Evolutionary conservation across 2,113 vertebrate species (phyloP), one percentile per base, ranked within the genome.

Genomic region (Paedocypris sp.): DNA sequence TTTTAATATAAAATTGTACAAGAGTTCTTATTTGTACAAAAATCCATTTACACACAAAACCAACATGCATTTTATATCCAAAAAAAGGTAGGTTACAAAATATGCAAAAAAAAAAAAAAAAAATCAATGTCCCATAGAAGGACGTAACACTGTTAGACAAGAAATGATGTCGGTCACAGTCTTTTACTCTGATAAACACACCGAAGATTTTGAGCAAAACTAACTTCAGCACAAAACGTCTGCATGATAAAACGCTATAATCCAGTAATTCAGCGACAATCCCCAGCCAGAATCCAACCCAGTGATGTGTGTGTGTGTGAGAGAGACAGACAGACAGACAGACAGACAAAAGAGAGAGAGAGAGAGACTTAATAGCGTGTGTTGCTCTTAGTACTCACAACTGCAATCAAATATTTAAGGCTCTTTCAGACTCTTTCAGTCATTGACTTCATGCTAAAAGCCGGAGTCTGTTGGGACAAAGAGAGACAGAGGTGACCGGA

Each of bases 1-100:
- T 87, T 97, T 94, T 97, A 92, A 92, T 93, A 95, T 95, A 97
- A 94, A 94, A 94, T 94, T 92, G 91, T 95, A 93, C 91, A 97
- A 95, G 90, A 95, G 91, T 92, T 93, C 85, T 93, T 87, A 93
- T 94, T 92, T 92, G 90, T 90, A 93, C 90, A 91, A 93, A 94
- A 93, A 92, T 91, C 90, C 86, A 90, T 94, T 93, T 93, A 92
- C 89, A 94, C 88, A 89, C 89, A 89, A 90, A 91, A 92, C 91
- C 90, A 87, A 90, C 93, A 92, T 91, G 93, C 89, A 94, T 93
- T 92, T 93, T 90, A 94, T 97, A 89, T 91, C 90, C 90, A 88
- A 83, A 86, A 85, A 91, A 88, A 87, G 81, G 85, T 92, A 92
- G 89, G 89, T 86, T 94, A 94, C 89, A 91, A 88, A 91, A 90